A percentile compares a stretch with the other conserved stretches of the same genome.
These are phyloP conservation scores for Lumbricus terrestris DNA, from an alignment of 2,888 invertebrate genomes.

Conservation along the genomic window DNA sequence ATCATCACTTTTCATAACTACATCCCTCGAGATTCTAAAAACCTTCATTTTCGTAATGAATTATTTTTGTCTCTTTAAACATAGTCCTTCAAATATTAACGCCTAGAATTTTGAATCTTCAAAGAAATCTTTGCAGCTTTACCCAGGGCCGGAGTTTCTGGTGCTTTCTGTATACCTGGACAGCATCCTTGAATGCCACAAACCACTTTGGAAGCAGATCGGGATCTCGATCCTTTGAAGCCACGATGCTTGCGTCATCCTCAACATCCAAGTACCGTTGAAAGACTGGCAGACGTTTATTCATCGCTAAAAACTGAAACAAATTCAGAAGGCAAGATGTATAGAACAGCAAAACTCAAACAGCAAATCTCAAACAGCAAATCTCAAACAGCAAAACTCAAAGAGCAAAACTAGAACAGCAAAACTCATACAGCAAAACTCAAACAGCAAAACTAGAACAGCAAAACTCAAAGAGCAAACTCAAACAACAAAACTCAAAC, in stretches of 20 bases:
- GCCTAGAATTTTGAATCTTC: neutral
- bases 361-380: too few relatives aligned
- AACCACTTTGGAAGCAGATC: conserved; percentile 36
- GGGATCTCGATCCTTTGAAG: conserved; percentile 31
- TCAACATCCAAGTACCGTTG: conserved; percentile 27
- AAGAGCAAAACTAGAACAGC: too few relatives aligned
- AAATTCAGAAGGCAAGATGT: neutral
- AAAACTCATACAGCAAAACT: too few relatives aligned
- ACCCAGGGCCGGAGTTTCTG: neutral
- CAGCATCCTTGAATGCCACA: conserved; percentile 4
- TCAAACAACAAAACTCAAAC: too few relatives aligned
- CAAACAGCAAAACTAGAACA: too few relatives aligned
- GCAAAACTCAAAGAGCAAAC: too few relatives aligned
- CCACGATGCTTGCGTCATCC: conserved; percentile 22
- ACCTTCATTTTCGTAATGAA: neutral
- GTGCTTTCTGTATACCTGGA: neutral
- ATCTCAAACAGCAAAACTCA: too few relatives aligned
- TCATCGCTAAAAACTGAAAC: conserved; percentile 24
- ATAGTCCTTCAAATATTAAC: neutral
- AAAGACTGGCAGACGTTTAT: conserved; percentile 32
- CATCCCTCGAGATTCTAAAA: neutral
- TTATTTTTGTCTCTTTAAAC: neutral
- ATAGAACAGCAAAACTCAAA: neutral
- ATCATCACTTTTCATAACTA: neutral
- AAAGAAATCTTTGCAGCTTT: neutral